Conservation (phyloP, 2,888 invertebrate species). For the Cepaea hortensis region DNA sequence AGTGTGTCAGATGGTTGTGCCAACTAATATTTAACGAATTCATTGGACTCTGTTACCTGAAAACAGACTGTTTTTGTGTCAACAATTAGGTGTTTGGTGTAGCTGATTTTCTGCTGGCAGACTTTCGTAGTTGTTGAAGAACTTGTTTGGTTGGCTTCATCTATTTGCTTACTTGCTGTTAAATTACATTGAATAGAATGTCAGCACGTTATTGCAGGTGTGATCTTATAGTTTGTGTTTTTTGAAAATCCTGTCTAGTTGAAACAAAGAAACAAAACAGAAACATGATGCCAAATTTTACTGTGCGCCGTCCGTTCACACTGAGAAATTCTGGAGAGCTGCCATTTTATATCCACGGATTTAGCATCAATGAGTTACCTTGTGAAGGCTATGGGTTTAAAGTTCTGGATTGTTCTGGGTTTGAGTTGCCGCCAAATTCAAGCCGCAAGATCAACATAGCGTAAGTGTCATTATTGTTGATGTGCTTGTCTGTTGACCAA, state of each 20-base stretch:
- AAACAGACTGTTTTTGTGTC: too few species aligned
- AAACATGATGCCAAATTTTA: conserved; percentile 81
- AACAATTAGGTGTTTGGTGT: too few species aligned
- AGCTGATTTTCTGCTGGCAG: too few species aligned
- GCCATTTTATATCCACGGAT: conserved; percentile 85
- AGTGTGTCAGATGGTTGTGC: too few species aligned
- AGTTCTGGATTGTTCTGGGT: conserved; percentile 73
- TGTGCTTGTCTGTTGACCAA: neutral
- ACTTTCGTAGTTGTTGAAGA: too few species aligned
- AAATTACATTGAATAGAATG: too few species aligned
- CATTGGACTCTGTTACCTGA: too few species aligned
- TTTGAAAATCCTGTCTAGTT: conserved; percentile 47
- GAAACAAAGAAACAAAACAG: conserved; percentile 66
- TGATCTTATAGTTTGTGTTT: too few species aligned
- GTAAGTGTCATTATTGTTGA: conserved; percentile 68
- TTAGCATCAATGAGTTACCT: conserved; percentile 82
- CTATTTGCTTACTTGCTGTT: neutral
- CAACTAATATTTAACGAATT: too few species aligned
- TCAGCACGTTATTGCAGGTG: too few species aligned
- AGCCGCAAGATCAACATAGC: conserved; percentile 85
- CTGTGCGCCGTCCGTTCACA: conserved; percentile 87
- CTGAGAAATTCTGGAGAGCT: conserved; percentile 93
- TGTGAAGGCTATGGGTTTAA: conserved; percentile 83
- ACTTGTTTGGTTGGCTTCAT: too few species aligned
- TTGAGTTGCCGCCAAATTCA: conserved; percentile 70